A percentile compares a stretch with the other conserved stretches of the same genome.
Evolutionary conservation across 2,113 vertebrate species (phyloP).

Genomic region (Anseranas semipalmata): DNA sequence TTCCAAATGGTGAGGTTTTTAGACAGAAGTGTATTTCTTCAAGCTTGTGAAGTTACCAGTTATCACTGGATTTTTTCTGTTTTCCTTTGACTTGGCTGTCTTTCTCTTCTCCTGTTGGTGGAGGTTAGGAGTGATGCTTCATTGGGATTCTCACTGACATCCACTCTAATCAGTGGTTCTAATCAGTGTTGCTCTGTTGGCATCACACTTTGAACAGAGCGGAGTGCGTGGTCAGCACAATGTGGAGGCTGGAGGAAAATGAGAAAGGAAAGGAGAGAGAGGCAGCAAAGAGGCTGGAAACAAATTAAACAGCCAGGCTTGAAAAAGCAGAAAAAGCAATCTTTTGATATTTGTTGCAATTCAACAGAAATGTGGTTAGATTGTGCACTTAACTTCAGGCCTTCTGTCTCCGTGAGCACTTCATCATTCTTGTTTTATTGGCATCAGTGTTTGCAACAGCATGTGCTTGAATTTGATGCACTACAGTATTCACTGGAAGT

Average conservation of each 20-base stretch:
- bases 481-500: neutral
- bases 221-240: neutral
- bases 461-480: neutral
- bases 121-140: neutral
- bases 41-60: neutral
- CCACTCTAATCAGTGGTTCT: neutral
- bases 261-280: neutral
- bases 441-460: neutral
- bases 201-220: neutral
- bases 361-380: neutral
- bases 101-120: neutral
- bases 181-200: neutral
- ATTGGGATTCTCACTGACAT: neutral
- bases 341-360: neutral
- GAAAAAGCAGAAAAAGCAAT: constrained; percentile 2
- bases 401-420: neutral
- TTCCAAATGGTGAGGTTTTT: fast-evolving
- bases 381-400: neutral
- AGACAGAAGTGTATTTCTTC: neutral
- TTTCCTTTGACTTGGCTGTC: neutral
- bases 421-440: neutral
- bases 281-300: neutral
- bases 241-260: neutral
- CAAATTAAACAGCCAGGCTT: neutral
- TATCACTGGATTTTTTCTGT: neutral